Base-by-base conservation (phyloP, 2,888 invertebrate genomes). In the Ectemnius cavifrons region DNA sequence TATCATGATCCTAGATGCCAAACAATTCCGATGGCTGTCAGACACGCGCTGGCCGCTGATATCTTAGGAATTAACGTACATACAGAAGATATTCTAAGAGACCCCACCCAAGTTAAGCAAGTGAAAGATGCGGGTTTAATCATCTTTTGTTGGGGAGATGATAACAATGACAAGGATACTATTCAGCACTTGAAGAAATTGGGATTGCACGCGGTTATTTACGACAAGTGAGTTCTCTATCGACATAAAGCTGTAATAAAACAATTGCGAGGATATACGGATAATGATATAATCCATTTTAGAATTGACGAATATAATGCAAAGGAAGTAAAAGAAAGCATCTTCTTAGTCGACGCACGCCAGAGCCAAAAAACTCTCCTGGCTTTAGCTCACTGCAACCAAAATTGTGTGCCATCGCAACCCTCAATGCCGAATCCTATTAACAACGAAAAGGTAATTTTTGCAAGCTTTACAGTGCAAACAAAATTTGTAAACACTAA, bases 61-160 rank as follows among this genome's bases (percentile, higher is more conserved):
- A 93, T 98, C 67, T 92, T 98, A 89, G 98, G 98, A 18, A 95
- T 98, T 80, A 97, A 97, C 78, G 97, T 97, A 11, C 97, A 98
- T 89, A 96, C 97, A 0, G 98, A 98, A 92, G 98, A 98, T 89
- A 92, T 97, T 82, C 92, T 98, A 63, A 92, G 96, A 75, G 97
- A 98, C 91, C 94, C 96, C 6, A 93, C 94, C 28, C 95, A 97
- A 93, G 95, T 97, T 13, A 94, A 95, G 85, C 90, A 95, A 79
- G 97, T 96, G 2, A 95, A 95, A 82, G 94, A 96, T 84, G 94
- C 95, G 16, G 96, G 96, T 13, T 93, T 99, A 67, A 95, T 98
- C 4, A 94, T 98, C 77, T 99, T 99, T 91, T 98, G 98, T 87
- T 99, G 99, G 99, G 99, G 99, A 28, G 98, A 98, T 85, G 97